These are phyloP conservation scores for Cyprinodon variegatus DNA, from an alignment of 2,113 vertebrate genomes.

Conservation along the genomic window DNA sequence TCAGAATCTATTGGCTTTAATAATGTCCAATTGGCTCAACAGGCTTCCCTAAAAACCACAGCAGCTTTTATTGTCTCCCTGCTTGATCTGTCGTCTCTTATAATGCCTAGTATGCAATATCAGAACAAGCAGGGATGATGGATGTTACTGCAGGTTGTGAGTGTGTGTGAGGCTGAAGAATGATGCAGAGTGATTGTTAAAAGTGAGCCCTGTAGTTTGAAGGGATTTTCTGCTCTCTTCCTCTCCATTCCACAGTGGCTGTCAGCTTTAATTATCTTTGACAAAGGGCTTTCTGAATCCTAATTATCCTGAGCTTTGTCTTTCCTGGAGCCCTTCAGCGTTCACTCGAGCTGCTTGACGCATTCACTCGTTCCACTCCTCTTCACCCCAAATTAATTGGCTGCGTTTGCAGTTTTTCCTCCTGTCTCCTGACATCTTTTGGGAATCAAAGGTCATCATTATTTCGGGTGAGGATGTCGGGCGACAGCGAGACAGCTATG, in stretches of 20 bases:
- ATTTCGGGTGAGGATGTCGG: slow-evolving; percentile 61
- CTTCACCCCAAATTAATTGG: slow-evolving; percentile 74
- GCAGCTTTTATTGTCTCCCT: slow-evolving; percentile 38
- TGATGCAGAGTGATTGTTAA: slow-evolving; percentile 50
- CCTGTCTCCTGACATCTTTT: slow-evolving; percentile 70
- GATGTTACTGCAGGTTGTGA: slow-evolving; percentile 40
- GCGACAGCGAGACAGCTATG: slow-evolving; percentile 57
- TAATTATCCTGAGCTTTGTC: slow-evolving; percentile 71
- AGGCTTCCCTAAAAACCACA: slow-evolving; percentile 14
- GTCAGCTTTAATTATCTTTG: slow-evolving; percentile 78
- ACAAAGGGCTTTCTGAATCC: slow-evolving; percentile 74
- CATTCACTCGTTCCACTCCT: slow-evolving; percentile 58
- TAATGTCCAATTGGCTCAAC: slow-evolving; percentile 31
- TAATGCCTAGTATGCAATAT: slow-evolving; percentile 62
- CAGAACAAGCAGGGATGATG: slow-evolving; percentile 42
- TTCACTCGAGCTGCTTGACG: slow-evolving; percentile 67
- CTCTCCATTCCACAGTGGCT: slow-evolving; percentile 64
- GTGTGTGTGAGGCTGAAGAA: slow-evolving; percentile 36
- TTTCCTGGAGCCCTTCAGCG: slow-evolving; percentile 64
- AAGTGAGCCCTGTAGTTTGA: slow-evolving; percentile 66
- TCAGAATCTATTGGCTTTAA: slow-evolving; percentile 40
- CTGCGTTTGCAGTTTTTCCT: slow-evolving; percentile 51
- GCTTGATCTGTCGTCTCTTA: slow-evolving; percentile 65
- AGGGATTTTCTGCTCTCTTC: slow-evolving; percentile 63
- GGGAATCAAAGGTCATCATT: slow-evolving; percentile 77